Percentiles rank a stretch among this genome's conserved stretches.
Evolutionary conservation across 2,888 invertebrate genomes (phyloP).

Genomic region (Scaptomyza tumidula): DNA sequence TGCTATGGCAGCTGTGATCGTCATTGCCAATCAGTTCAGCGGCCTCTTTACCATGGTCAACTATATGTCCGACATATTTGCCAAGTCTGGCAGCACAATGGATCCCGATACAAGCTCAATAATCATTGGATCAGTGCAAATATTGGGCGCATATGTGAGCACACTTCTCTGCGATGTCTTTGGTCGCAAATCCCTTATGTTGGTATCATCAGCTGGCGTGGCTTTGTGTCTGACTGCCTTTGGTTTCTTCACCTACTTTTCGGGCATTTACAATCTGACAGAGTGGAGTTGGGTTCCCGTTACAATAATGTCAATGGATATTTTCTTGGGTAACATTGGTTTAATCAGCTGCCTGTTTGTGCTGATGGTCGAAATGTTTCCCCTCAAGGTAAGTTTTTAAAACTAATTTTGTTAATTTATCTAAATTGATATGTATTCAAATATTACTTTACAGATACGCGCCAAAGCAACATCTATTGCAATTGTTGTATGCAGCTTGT

Average conservation of each 20-base stretch:
- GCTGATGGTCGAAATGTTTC: conserved; percentile 82
- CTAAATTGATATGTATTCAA: background rate
- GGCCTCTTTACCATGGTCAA: conserved; percentile 81
- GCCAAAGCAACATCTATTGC: conserved; percentile 70
- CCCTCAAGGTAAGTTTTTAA: conserved; percentile 72
- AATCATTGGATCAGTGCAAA: conserved; percentile 79
- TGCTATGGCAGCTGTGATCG: conserved; percentile 62
- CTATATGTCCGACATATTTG: conserved; percentile 83
- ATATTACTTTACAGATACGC: conserved; percentile 69
- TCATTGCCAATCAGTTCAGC: conserved; percentile 78
- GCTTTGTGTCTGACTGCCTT: conserved; percentile 70
- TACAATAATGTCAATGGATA: conserved; percentile 74
- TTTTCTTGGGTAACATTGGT: conserved; percentile 82
- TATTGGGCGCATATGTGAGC: conserved; percentile 76
- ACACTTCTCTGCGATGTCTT: conserved; percentile 78
- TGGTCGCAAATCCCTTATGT: conserved; percentile 78
- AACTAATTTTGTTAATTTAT: background rate
- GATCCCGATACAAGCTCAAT: conserved; percentile 81
- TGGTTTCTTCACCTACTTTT: conserved; percentile 71
- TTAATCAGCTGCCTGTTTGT: conserved; percentile 80
- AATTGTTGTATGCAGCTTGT: conserved; percentile 65
- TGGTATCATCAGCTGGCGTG: conserved; percentile 76
- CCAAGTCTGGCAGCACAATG: conserved; percentile 73
- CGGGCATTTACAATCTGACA: conserved; percentile 50
- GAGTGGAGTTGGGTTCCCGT: conserved; percentile 79